Evolutionary conservation across 2,113 vertebrate species (phyloP), one percentile per base, ranked within the genome.

Genomic region (Syngnathus scovelli): DNA sequence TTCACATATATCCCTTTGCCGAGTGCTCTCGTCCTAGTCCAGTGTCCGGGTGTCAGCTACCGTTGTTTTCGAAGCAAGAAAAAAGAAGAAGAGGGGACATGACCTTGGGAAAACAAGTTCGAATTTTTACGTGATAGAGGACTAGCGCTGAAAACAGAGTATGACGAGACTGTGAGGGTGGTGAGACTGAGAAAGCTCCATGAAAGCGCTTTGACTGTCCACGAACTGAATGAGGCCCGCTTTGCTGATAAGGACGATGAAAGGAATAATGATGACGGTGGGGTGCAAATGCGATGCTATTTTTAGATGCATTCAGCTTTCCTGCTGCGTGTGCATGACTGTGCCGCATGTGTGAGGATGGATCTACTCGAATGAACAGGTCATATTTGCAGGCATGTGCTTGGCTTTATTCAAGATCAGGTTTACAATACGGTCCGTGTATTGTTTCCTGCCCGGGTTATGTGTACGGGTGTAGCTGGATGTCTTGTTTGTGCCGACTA

Each of bases 401-500:
- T 66, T 18, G 41, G 23, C 27, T 77, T 21, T 56, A 72, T 70
- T 70, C 56, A 56, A 70, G 59, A 65, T 75, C 69, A 61, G 61
- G 64, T 72, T 38, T 71, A 21, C 76, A 21, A 43, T 44, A 68
- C 66, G 68, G 43, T n/a, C 49, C 7, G 23, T 68, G 37, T 67
- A 19, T 68, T 39, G n/a, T 51, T 41, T 64, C 27, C 67, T 68
- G 69, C 70, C 55, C 72, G 44, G 44, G 18, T 62, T 12, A 62
- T 60, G 81, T 81, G 81, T 76, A 78, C 78, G 78, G 67, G 62
- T 83, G 58, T 72, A 68, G 78, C 62, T 80, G 73, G 80, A 87
- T 74, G 77, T 83, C 83, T 66, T 21, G 3, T 78, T 79, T 75
- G 70, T 81, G 83, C 85, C 85, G 80, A 90, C 83, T 84, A 74